phyloP scores from a whole-genome alignment of 2,797 vertebrate species.

The Rhinophrynus dorsalis region DNA sequence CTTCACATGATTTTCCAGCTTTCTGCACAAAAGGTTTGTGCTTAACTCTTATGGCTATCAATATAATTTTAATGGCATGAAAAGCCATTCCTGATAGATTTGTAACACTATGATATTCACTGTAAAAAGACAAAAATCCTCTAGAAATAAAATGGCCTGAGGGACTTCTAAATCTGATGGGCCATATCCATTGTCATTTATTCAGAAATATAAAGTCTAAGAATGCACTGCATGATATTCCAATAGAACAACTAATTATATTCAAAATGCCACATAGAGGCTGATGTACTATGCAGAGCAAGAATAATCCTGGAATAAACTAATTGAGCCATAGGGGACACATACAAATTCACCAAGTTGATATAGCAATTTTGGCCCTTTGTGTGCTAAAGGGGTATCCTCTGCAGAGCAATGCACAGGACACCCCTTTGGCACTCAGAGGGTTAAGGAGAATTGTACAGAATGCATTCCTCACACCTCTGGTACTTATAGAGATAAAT shows the following conservation, averaged over 20 bases:
- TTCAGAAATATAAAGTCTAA: constrained; percentile 15
- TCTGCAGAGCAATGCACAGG: too few relatives aligned
- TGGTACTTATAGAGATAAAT: too few relatives aligned
- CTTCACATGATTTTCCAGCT: constrained; percentile 9
- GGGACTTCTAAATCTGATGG: constrained; percentile 35
- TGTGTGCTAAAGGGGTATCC: too few relatives aligned
- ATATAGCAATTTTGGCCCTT: too few relatives aligned
- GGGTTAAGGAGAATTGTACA: too few relatives aligned
- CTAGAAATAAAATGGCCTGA: constrained; percentile 36
- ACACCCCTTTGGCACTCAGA: too few relatives aligned
- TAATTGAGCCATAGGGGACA: too few relatives aligned
- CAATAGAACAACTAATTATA: constrained; percentile 10
- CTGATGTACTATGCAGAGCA: too few relatives aligned
- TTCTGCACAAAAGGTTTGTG: constrained; percentile 10
- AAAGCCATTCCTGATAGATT: constrained; percentile 43
- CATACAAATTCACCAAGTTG: too few relatives aligned
- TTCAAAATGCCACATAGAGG: background rate
- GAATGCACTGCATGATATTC: constrained; percentile 18
- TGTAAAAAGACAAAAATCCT: constrained; percentile 27
- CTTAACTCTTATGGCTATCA: constrained; percentile 36
- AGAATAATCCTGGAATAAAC: too few relatives aligned
- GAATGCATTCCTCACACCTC: too few relatives aligned
- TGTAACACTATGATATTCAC: constrained; percentile 37
- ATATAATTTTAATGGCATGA: constrained; percentile 46
- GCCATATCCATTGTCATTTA: constrained; percentile 32